Evolutionary conservation across 2,113 vertebrate species (phyloP).

Genomic region (Lagopus muta): DNA sequence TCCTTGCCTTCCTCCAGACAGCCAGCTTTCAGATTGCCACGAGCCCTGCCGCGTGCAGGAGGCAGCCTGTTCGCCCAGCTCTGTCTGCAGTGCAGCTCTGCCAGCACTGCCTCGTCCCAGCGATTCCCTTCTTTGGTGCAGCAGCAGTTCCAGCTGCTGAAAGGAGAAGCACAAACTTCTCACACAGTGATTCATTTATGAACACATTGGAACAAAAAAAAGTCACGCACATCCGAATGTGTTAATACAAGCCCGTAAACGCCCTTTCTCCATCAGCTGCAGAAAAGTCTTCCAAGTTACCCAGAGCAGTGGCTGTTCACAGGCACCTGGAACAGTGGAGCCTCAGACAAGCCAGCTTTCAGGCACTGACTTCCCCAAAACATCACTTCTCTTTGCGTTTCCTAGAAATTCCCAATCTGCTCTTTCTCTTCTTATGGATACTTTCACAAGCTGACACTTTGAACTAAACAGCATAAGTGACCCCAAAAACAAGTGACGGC

Average conservation of each 20-base stretch:
- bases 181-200: not conserved
- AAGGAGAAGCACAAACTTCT: slow-evolving; percentile 1
- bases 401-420: not conserved
- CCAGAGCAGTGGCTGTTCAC: not conserved
- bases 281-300: not conserved
- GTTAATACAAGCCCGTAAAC: not conserved
- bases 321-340: not conserved
- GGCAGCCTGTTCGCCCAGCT: not conserved
- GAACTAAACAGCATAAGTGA: not conserved
- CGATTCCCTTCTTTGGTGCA: slow-evolving; percentile 23
- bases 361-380: not conserved
- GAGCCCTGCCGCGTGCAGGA: not conserved
- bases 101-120: not conserved
- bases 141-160: not conserved
- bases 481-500: slow-evolving; percentile 2
- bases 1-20: not conserved
- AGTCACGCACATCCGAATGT: fast-evolving
- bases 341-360: not conserved
- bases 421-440: not conserved
- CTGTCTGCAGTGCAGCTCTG: not conserved
- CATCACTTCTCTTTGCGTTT: not conserved
- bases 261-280: not conserved
- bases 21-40: not conserved
- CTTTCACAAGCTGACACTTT: not conserved
- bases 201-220: fast-evolving